A percentile compares a stretch with the other conserved stretches of the same genome.
These are phyloP conservation scores for Epinotia demarniana DNA, from an alignment of 2,888 invertebrate genomes.

Conservation along the genomic window DNA sequence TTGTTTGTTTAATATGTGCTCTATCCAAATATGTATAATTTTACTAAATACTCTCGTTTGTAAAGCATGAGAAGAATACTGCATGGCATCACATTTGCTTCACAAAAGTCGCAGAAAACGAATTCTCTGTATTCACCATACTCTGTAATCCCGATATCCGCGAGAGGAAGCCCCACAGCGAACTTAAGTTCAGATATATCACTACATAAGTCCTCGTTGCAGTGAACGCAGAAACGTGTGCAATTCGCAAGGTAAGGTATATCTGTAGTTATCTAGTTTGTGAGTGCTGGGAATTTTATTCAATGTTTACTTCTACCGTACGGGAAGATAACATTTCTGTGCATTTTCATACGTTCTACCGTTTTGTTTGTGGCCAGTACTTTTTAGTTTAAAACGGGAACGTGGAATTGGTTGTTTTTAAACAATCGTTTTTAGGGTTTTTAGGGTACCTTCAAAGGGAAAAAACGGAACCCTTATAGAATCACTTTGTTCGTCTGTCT, in stretches of 20 bases:
- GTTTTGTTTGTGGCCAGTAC: constrained; percentile 21
- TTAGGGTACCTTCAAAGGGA: too few species aligned
- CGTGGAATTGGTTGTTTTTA: background rate
- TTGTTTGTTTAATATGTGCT: too few species aligned
- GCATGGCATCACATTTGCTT: background rate
- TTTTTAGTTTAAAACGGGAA: constrained; percentile 23
- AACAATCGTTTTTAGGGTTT: background rate
- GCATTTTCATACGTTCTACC: constrained; percentile 27
- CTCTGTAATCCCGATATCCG: constrained; percentile 24
- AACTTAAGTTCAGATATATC: constrained; percentile 35
- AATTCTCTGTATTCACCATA: background rate
- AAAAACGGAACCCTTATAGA: too few species aligned
- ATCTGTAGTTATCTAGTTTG: constrained; percentile 40
- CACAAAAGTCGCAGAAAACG: background rate
- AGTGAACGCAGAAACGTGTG: constrained; percentile 20
- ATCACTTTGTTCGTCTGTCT: too few species aligned
- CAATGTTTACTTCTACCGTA: constrained; percentile 37
- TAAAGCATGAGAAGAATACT: too few species aligned
- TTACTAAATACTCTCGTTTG: too few species aligned
- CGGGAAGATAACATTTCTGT: constrained; percentile 28
- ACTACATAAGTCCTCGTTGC: constrained; percentile 24
- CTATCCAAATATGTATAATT: too few species aligned
- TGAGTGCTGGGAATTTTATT: constrained; percentile 33
- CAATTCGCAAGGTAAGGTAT: constrained; percentile 32
- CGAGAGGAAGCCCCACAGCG: constrained; percentile 27